Base-by-base conservation (phyloP, 1,140 invertebrate genomes). In the Cepaea nemoralis region DNA sequence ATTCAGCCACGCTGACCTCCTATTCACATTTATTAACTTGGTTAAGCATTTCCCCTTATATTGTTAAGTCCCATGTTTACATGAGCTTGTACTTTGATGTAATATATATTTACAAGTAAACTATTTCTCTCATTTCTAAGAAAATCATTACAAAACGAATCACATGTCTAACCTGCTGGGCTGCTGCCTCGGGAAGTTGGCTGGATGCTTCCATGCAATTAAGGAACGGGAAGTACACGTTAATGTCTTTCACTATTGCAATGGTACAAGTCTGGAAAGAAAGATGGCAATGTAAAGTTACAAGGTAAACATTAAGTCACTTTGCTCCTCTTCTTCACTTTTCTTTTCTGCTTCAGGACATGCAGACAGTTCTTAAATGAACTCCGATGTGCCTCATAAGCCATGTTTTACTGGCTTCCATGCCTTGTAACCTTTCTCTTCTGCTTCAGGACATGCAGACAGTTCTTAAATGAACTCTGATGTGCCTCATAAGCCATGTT, bases 221-320 rank as follows among this genome's bases (percentile, higher is more conserved):
- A 27, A 89, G 88, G 71, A 88, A 89, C 31, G 87, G 87, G 22
- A 88, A 85, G 79, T 86, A 87, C 14, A 70, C 77, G 0, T 35
- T 33, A 31, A 86, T 84, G 39, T 86, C 82, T 39, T 85, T 84
- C 33, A 87, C 33, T 14, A 85, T 27, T 40, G 82, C 42, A 16
- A 89, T 88, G n/a, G 87, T 82, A 81, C 88, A 89, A 1, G 87
- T 88, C 88, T 89, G 85, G 3, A 87, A 71, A 50, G 33, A 45
- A 19, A 37, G 8, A 77, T 3, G 19, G 3, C 50, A 55, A 14
- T 3, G 19, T 55, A 22, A 14, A 55, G n/a, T 55, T 55, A 55
- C 3, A 55, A 55, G 3, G 2, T 3, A 14, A 3, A 55, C n/a
- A 3, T 55, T 2, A 55, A 55, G 50, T 6, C 16, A 10, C 16